These are phyloP conservation scores for Glossophaga mutica DNA, from an alignment of 2,797 vertebrate genomes.

Conservation along the genomic window DNA sequence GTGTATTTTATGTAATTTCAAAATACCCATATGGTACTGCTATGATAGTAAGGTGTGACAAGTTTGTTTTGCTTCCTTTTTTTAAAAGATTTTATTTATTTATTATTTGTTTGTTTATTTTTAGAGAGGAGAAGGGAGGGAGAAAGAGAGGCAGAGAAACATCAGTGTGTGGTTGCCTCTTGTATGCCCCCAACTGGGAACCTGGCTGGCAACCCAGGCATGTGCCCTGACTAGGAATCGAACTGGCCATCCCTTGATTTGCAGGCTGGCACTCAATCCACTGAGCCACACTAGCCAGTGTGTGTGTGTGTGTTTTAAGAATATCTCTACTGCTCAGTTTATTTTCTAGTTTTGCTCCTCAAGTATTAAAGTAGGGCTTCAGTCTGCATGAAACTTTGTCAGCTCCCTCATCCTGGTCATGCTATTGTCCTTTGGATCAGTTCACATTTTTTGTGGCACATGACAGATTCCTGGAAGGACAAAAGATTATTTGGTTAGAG, in stretches of 20 bases:
- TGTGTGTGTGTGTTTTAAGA: neutral
- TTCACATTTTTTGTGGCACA: neutral
- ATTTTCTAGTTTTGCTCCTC: conserved; percentile 27
- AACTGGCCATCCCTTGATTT: too few relatives aligned
- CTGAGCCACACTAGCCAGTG: too few relatives aligned
- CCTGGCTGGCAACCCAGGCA: too few relatives aligned
- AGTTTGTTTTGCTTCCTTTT: conserved; percentile 27
- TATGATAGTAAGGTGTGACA: neutral
- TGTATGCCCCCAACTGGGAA: too few relatives aligned
- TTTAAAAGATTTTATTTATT: neutral
- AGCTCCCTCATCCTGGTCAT: neutral
- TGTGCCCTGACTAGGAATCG: too few relatives aligned
- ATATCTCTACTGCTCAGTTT: neutral
- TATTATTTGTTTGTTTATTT: too few relatives aligned
- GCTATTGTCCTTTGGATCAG: neutral
- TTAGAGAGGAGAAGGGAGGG: too few relatives aligned
- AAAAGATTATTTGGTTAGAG: neutral
- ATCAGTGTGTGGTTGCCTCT: too few relatives aligned
- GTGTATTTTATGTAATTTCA: conserved; percentile 13
- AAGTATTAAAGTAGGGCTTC: neutral
- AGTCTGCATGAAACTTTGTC: neutral
- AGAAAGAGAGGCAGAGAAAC: too few relatives aligned
- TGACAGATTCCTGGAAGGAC: neutral
- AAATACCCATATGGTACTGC: neutral
- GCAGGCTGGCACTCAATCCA: too few relatives aligned